Conservation (phyloP, 2,888 invertebrate genomes). For the Acanthococcus lagerstroemiae region DNA sequence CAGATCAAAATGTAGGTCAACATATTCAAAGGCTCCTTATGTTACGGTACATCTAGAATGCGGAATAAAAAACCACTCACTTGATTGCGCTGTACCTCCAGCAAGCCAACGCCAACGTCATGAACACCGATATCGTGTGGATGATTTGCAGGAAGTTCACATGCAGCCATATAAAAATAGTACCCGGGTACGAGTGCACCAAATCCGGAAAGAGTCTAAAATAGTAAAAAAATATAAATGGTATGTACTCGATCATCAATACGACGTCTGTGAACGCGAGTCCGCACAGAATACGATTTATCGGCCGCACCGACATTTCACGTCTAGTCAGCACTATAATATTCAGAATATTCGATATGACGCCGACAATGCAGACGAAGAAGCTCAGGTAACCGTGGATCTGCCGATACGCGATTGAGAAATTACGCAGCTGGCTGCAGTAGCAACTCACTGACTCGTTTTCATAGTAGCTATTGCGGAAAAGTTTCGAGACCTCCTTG, state of each 20-base stretch:
- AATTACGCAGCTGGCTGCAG: conserved; percentile 44
- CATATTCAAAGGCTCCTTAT: no score
- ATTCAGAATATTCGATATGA: conserved; percentile 75
- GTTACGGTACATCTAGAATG: no score
- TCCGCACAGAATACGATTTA: conserved; percentile 74
- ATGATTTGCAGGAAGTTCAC: conserved; percentile 70
- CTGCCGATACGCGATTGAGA: conserved; percentile 53
- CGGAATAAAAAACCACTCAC: conserved; percentile 46
- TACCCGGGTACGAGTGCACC: conserved; percentile 61
- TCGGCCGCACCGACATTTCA: conserved; percentile 70
- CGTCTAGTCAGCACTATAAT: conserved; percentile 74
- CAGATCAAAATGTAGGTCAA: no score
- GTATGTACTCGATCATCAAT: conserved; percentile 79
- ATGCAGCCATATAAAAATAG: conserved; percentile 65
- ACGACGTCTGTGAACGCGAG: conserved; percentile 80
- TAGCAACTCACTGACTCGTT: conserved; percentile 17
- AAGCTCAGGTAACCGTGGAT: conserved; percentile 75
- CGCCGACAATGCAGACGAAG: conserved; percentile 75
- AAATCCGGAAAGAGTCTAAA: conserved; percentile 48
- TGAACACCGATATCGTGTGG: conserved; percentile 76
- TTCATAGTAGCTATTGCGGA: background rate
- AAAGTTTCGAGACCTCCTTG: background rate
- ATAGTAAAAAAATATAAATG: conserved; percentile 59
- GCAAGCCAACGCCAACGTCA: conserved; percentile 68
- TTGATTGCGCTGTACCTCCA: conserved; percentile 79